Conservation (phyloP, 2,113 vertebrate species). For the Crotalus viridis region DNA sequence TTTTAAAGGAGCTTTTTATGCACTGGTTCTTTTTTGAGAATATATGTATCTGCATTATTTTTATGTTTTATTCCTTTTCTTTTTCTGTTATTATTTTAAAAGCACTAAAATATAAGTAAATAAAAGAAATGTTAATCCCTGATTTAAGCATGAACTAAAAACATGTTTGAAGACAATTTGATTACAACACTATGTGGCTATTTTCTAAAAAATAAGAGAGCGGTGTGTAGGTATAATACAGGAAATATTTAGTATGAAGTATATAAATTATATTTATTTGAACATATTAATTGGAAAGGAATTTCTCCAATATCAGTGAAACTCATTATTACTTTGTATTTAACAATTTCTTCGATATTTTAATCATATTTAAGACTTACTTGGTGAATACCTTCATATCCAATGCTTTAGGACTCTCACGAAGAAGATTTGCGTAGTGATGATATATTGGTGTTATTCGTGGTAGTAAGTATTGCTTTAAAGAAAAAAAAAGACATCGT, state of each 20-base stretch:
- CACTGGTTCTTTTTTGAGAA: not conserved
- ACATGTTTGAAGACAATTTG: not conserved
- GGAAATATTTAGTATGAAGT: not conserved
- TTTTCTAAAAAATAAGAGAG: not conserved
- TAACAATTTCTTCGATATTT: not conserved
- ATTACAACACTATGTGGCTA: not conserved
- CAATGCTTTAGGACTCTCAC: conserved; percentile 41
- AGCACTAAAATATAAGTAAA: not conserved
- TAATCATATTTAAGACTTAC: conserved; percentile 63
- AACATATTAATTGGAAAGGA: not conserved
- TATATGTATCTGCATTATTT: not conserved
- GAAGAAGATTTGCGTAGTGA: conserved; percentile 69
- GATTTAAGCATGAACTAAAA: not conserved
- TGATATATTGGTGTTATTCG: conserved; percentile 72
- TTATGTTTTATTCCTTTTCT: not conserved
- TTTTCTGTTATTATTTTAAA: not conserved
- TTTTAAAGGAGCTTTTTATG: not conserved
- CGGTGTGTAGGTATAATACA: not conserved
- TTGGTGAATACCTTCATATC: conserved; percentile 58
- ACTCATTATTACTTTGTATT: not conserved
- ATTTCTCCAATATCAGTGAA: not conserved
- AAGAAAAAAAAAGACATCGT: conserved; percentile 51
- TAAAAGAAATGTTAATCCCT: not conserved
- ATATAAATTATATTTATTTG: not conserved
- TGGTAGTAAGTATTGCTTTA: conserved; percentile 77